Evolutionary conservation across 1,140 invertebrate genomes (phyloP).

Genomic region (Eueides isabella): DNA sequence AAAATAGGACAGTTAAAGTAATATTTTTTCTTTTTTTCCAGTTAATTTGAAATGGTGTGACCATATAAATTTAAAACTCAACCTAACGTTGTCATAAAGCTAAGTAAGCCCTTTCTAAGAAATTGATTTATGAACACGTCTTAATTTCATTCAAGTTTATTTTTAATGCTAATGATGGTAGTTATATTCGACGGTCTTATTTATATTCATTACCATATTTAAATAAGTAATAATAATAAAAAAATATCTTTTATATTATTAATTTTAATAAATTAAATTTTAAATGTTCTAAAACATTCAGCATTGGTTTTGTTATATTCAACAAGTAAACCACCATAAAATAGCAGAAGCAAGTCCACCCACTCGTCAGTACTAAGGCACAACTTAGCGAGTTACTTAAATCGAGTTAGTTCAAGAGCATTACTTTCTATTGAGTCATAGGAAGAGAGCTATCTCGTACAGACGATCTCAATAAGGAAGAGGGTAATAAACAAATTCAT

Average conservation of each 20-base stretch:
- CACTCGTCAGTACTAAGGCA: constrained; percentile 54
- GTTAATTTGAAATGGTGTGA: background rate
- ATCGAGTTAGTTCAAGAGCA: constrained; percentile 73
- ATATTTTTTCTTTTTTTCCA: background rate
- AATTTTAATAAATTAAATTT: background rate
- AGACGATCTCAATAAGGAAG: constrained; percentile 82
- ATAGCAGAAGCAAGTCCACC: constrained; percentile 58
- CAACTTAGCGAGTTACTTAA: constrained; percentile 59
- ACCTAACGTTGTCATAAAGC: background rate
- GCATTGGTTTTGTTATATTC: background rate
- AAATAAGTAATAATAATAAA: too few species aligned
- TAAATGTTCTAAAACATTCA: background rate
- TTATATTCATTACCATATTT: too few species aligned
- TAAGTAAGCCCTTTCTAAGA: background rate
- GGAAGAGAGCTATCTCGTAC: constrained; percentile 79
- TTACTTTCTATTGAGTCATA: constrained; percentile 81
- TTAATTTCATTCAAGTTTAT: background rate
- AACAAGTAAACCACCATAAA: constrained; percentile 33
- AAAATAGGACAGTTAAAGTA: background rate
- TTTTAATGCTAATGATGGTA: too few species aligned
- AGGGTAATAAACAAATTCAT: constrained; percentile 82
- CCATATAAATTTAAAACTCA: background rate
- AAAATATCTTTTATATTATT: background rate
- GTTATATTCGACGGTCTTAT: too few species aligned
- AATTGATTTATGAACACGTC: background rate